Conservation (phyloP, 2,113 vertebrate genomes). For the Cavia aperea region DNA sequence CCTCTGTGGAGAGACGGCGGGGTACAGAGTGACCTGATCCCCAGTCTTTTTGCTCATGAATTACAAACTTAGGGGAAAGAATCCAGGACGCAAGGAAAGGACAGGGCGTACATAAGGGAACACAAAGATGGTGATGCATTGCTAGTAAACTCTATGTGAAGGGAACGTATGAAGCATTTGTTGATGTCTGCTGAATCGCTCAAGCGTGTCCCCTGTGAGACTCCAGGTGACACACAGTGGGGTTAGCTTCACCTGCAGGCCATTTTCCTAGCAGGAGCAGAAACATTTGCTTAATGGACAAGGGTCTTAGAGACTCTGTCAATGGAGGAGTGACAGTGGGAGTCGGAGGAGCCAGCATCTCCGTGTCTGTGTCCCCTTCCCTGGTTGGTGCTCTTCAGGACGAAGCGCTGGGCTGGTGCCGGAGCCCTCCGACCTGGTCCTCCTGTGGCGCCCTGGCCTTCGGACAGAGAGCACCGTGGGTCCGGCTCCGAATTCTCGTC, state of each 20-base stretch:
- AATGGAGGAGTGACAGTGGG: not conserved
- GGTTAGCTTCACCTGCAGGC: not conserved
- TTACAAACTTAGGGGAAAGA: not conserved
- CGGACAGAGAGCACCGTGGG: not conserved
- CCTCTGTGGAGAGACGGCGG: not conserved
- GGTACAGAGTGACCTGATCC: no score
- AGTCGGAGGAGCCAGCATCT: not conserved
- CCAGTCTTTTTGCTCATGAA: not conserved
- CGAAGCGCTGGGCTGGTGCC: not conserved
- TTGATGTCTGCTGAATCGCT: not conserved
- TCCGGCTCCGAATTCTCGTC: not conserved
- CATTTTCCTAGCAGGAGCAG: not conserved
- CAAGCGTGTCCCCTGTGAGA: not conserved
- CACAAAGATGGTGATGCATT: not conserved
- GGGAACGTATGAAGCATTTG: not conserved
- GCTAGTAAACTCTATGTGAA: not conserved
- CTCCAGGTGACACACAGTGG: not conserved
- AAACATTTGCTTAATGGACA: not conserved
- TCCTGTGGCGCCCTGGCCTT: not conserved
- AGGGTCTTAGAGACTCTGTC: not conserved
- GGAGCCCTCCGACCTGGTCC: not conserved
- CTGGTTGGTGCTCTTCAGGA: not conserved
- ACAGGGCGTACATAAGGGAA: not conserved
- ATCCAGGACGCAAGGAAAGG: not conserved
- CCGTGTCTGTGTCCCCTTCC: not conserved